Base-by-base conservation (phyloP, 2,113 vertebrate species). In the Phylloscopus whistleri region DNA sequence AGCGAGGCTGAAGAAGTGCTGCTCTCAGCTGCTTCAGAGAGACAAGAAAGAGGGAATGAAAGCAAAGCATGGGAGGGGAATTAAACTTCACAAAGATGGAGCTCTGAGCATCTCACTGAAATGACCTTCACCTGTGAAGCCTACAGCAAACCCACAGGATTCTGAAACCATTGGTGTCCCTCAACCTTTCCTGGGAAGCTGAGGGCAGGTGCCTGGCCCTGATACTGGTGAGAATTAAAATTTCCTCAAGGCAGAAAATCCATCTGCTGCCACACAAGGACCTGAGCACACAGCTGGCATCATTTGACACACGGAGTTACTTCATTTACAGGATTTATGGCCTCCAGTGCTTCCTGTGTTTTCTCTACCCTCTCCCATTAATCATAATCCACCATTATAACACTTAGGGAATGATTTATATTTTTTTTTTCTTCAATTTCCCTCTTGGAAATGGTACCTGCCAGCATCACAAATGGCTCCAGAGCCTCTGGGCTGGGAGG, bases 331-430 rank as follows among this genome's bases (percentile, higher is more conserved):
- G 95, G 82, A 85, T 90, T 96, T 86, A 82, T 75, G 88, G 67
- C 84, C 70, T 60, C 80, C 49, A 72, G 84, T 5, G 46, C 78
- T 83, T 85, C 87, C 87, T 74, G 10, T 51, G 75, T 93, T 85
- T 88, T 91, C 70, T 91, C 80, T 96, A 23, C 69, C 6, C 21
- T 91, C 90, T 68, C 74, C 79, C 72, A 94, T 94, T 93, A 92
- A 95, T 96, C 94, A 60, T 96, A 96, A 94, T 48, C 89, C 94
- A 72, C 84, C 95, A 95, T 87, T 80, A 83, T 76, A 91, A 93
- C 63, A 43, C 89, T 76, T 77, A 87, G 80, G 58, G 73, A 95
- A 60, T 82, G 28, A 95, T 94, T 93, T 95, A 93, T 75, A 84
- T 78, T 91, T 41, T 44, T 82, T 41, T 78, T 83, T 79, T 92